phyloP scores from a whole-genome alignment of 2,797 vertebrate genomes.

The Aselliscus stoliczkanus region DNA sequence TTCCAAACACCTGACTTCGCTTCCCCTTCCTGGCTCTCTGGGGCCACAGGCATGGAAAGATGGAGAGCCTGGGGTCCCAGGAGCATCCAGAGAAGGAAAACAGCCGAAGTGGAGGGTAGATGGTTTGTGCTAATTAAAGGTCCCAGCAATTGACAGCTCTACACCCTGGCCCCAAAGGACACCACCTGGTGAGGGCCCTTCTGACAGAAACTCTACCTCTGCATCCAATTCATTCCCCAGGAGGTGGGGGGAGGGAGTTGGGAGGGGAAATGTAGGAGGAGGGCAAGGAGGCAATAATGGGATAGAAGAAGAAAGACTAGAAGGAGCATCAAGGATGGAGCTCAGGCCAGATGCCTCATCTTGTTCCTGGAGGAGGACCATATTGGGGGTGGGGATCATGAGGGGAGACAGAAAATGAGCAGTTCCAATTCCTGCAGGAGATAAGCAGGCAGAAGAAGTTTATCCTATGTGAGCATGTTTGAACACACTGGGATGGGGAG shows the following conservation, averaged over 20 bases:
- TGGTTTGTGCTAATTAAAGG: conserved; percentile 61
- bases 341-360: conserved; percentile 26
- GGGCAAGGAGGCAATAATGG: conserved; percentile 23
- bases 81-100: conserved; percentile 52
- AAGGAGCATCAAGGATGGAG: background rate
- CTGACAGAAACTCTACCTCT: background rate
- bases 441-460: conserved; percentile 33
- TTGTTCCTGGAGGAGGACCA: background rate
- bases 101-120: conserved; percentile 31
- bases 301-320: background rate
- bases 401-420: background rate
- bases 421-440: conserved; percentile 38
- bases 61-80: conserved; percentile 33
- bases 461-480: background rate
- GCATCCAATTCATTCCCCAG: background rate
- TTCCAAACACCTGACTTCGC: conserved; percentile 38
- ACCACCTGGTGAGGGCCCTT: conserved; percentile 48
- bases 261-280: background rate
- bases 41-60: conserved; percentile 75
- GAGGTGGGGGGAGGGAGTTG: background rate
- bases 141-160: conserved; percentile 34
- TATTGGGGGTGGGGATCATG: too few species aligned
- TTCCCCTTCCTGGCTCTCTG: conserved; percentile 71
- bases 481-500: background rate
- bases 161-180: background rate